These are phyloP conservation scores for Neomonachus schauinslandi DNA, from an alignment of 2,113 vertebrate genomes.

Conservation along the genomic window DNA sequence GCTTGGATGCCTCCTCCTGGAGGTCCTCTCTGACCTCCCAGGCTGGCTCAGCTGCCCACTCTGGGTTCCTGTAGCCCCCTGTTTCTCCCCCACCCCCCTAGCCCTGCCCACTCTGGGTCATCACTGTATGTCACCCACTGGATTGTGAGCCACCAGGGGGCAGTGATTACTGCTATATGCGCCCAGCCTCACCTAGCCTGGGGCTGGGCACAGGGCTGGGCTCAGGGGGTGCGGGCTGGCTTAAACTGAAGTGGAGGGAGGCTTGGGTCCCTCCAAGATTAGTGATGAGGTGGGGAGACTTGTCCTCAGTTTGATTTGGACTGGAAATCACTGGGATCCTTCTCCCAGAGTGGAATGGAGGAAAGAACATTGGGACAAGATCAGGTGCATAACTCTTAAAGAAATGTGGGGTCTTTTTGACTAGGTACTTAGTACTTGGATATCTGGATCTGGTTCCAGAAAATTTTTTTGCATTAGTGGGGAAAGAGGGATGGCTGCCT, in stretches of 20 bases:
- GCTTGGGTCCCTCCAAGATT: not conserved
- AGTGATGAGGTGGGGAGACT: not conserved
- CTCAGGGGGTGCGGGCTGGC: not conserved
- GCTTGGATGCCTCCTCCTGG: not conserved
- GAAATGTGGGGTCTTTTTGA: not conserved
- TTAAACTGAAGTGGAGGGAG: not conserved
- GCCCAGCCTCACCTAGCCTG: not conserved
- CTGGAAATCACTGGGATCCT: not conserved
- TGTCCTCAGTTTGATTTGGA: no score
- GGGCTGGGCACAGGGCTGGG: not conserved
- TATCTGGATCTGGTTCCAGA: not conserved
- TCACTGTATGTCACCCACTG: not conserved
- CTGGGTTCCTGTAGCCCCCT: not conserved
- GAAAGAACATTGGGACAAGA: no score
- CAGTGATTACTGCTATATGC: rapidly evolving
- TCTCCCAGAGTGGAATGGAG: not conserved
- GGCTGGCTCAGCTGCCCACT: not conserved
- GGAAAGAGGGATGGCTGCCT: no score
- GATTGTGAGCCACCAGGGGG: not conserved
- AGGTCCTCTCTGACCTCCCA: not conserved
- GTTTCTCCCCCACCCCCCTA: no score
- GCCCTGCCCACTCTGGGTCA: not conserved
- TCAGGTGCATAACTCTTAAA: not conserved
- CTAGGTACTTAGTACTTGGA: not conserved
- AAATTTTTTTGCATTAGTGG: not conserved